Percentiles rank a stretch among this genome's conserved stretches.
phyloP scores from a whole-genome alignment of 1,140 invertebrate species.

The Leptopilina clavipes region DNA sequence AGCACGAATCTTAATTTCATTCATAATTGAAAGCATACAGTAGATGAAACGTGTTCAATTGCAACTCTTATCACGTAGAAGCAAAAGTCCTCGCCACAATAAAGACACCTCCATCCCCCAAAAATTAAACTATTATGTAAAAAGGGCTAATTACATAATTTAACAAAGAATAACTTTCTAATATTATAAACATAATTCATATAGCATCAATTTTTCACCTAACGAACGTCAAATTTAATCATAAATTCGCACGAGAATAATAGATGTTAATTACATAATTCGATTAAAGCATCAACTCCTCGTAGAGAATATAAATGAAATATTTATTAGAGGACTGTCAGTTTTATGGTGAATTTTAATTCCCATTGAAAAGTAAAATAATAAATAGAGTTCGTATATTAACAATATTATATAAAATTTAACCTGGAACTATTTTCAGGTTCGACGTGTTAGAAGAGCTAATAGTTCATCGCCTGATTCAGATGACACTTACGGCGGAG shows the following conservation, averaged over 20 bases:
- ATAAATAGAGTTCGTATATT: no score
- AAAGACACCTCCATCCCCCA: not conserved
- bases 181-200: not conserved
- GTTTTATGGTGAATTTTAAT: no score
- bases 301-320: no score
- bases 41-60: not conserved
- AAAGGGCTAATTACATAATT: not conserved
- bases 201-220: no score
- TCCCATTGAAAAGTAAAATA: no score
- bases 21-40: constrained; percentile 18
- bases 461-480: constrained; percentile 86
- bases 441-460: constrained; percentile 82
- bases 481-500: constrained; percentile 86
- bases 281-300: no score
- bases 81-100: constrained; percentile 10
- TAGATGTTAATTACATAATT: no score
- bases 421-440: constrained; percentile 62
- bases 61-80: constrained; percentile 9
- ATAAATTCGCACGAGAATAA: no score
- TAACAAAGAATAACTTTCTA: not conserved
- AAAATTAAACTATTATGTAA: not conserved
- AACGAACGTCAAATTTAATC: no score
- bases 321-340: no score
- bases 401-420: no score
- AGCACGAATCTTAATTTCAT: constrained; percentile 16